Conservation (phyloP, 2,113 vertebrate genomes). For the Emberiza fucata region DNA sequence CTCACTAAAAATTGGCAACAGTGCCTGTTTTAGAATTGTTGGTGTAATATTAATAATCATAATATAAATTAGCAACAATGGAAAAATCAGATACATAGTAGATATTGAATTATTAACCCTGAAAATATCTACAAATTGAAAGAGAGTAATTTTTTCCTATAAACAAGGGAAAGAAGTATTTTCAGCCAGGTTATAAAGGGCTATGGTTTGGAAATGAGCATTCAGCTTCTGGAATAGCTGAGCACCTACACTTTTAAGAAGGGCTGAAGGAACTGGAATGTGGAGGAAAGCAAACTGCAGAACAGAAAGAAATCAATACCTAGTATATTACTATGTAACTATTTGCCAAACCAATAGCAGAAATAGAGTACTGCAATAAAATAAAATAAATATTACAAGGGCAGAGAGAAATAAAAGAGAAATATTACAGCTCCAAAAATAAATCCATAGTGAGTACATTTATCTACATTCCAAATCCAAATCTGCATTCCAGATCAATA, state of each 20-base stretch:
- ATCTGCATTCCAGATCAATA: conserved; percentile 51
- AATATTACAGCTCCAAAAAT: background rate
- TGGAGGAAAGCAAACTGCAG: background rate
- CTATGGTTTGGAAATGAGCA: background rate
- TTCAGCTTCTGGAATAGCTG: background rate
- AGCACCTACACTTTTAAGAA: background rate
- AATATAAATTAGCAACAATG: background rate
- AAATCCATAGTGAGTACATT: conserved; percentile 29
- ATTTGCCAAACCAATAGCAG: conserved; percentile 11
- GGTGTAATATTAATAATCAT: background rate
- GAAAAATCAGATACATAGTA: background rate
- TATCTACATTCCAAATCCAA: conserved; percentile 24
- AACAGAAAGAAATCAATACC: conserved; percentile 35
- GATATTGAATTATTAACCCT: background rate
- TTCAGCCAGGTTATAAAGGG: background rate
- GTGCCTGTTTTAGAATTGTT: background rate
- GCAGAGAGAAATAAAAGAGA: conserved; percentile 27
- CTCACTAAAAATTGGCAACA: background rate
- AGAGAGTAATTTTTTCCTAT: background rate
- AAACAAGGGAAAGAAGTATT: background rate
- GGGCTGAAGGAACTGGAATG: background rate
- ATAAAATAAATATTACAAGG: conserved; percentile 32
- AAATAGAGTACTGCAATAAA: conserved; percentile 2
- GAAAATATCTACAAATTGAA: background rate
- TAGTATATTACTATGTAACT: conserved; percentile 30